Conservation (phyloP, 2,113 vertebrate genomes). For the Aphelocoma coerulescens region DNA sequence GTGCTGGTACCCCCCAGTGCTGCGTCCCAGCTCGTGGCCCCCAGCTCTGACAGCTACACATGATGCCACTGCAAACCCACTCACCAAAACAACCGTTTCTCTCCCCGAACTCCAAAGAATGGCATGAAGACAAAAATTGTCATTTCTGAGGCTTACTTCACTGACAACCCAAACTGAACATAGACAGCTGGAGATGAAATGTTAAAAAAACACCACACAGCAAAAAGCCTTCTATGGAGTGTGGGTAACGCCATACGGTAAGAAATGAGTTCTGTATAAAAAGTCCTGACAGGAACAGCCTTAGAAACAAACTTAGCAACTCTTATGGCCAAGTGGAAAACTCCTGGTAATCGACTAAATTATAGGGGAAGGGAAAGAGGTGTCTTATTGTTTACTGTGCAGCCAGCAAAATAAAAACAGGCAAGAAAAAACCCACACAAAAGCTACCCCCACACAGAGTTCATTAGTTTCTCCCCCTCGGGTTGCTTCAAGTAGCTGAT, state of each 20-base stretch:
- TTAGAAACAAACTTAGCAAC: neutral
- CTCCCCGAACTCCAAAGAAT: neutral
- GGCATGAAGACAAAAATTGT: neutral
- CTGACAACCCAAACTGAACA: neutral
- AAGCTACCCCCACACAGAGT: neutral
- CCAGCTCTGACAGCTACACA: fast-evolving
- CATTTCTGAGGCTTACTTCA: neutral
- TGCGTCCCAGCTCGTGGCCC: fast-evolving
- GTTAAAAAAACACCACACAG: neutral
- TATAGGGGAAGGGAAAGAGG: neutral
- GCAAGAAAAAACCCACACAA: neutral
- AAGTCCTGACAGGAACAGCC: neutral
- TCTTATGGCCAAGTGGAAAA: neutral
- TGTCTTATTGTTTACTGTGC: neutral
- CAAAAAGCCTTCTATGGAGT: neutral
- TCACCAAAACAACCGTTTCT: fast-evolving
- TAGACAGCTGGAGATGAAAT: neutral
- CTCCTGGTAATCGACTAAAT: neutral
- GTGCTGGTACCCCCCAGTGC: fast-evolving
- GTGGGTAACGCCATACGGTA: fast-evolving
- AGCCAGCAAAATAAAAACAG: conserved; percentile 11
- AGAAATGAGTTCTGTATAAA: neutral
- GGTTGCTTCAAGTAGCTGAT: neutral
- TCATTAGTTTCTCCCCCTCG: neutral
- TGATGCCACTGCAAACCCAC: neutral